These are phyloP conservation scores for Xyrichtys novacula DNA, from an alignment of 2,797 vertebrate genomes.

Conservation along the genomic window DNA sequence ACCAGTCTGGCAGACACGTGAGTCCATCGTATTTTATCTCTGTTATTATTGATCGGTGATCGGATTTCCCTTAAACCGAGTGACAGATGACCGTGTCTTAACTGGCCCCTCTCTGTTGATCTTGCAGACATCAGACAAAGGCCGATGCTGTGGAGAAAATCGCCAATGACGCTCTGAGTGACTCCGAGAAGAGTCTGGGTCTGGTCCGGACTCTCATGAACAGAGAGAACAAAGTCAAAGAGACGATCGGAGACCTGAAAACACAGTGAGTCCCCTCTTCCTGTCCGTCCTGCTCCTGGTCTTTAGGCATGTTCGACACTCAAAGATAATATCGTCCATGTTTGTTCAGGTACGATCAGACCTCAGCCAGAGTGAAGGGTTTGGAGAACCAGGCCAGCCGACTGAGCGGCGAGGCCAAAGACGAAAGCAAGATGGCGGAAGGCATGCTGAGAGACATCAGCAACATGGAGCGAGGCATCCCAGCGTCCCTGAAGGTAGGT, in stretches of 20 bases:
- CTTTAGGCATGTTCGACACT: neutral
- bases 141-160: constrained; percentile 78
- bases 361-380: constrained; percentile 59
- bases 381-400: constrained; percentile 69
- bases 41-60: neutral
- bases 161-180: constrained; percentile 65
- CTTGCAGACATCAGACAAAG: constrained; percentile 84
- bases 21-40: constrained; percentile 33
- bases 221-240: constrained; percentile 80
- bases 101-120: neutral
- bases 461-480: constrained; percentile 67
- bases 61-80: neutral
- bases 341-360: constrained; percentile 74
- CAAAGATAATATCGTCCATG: neutral
- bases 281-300: neutral
- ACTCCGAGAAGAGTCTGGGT: constrained; percentile 76
- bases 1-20: constrained; percentile 82
- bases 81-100: neutral
- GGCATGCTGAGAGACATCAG: constrained; percentile 71
- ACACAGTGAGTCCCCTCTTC: constrained; percentile 59
- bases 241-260: constrained; percentile 65
- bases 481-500: constrained; percentile 69
- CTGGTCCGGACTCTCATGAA: constrained; percentile 70
- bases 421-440: constrained; percentile 69
- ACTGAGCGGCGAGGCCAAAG: constrained; percentile 63